Conservation (phyloP, 35 echinoderm and acorn worm species). For the Lytechinus variegatus region DNA sequence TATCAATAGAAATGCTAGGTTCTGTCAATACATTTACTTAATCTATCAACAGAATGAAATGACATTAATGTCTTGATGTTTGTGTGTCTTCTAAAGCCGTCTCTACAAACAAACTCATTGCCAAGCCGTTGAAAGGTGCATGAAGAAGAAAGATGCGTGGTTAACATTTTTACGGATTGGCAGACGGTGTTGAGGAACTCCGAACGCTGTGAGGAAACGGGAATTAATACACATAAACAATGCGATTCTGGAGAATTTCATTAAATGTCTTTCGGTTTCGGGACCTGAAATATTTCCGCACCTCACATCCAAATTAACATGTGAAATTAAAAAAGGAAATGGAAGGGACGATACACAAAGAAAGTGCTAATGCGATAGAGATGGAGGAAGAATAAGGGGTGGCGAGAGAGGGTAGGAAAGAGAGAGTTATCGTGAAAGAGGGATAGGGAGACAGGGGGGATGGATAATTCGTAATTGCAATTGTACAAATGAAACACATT, state of each 20-base stretch:
- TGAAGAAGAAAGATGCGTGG: background rate
- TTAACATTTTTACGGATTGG: background rate
- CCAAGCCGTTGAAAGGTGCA: background rate
- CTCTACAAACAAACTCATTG: background rate
- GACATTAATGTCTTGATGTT: background rate
- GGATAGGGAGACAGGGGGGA: too few species aligned
- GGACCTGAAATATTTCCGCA: too few species aligned
- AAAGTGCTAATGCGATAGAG: too few species aligned
- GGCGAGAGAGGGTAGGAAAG: too few species aligned
- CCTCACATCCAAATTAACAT: too few species aligned
- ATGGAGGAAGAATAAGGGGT: too few species aligned
- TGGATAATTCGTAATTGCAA: too few species aligned
- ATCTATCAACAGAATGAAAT: background rate
- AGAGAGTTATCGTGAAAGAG: too few species aligned
- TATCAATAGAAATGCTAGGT: background rate
- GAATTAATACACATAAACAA: background rate
- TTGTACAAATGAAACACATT: too few species aligned
- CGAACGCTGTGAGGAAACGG: background rate
- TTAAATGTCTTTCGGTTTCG: background rate
- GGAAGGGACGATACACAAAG: too few species aligned
- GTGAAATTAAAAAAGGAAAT: too few species aligned
- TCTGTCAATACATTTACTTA: background rate
- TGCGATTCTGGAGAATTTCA: background rate
- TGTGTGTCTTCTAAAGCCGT: background rate
- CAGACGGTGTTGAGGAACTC: background rate